phyloP scores from a whole-genome alignment of 2,797 vertebrate species.

The Enteromius viviparus region DNA sequence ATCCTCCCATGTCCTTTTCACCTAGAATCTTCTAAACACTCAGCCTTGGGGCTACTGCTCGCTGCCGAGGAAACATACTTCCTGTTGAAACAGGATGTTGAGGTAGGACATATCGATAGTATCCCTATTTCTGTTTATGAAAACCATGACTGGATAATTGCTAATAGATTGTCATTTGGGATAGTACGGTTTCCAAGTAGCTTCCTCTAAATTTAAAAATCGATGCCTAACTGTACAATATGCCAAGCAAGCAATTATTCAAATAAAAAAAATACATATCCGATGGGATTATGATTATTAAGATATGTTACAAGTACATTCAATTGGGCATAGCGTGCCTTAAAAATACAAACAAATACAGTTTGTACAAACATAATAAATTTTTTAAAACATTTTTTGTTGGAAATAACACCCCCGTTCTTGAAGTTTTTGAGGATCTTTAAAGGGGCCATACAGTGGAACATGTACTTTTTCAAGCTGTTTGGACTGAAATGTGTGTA shows the following conservation, averaged over 20 bases:
- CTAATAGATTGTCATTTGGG: not conserved
- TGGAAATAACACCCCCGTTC: not conserved
- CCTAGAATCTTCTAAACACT: not conserved
- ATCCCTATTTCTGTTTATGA: not conserved
- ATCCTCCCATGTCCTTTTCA: not conserved
- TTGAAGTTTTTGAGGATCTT: not conserved
- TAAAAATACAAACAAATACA: not conserved
- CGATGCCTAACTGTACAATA: not conserved
- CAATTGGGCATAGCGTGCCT: not conserved
- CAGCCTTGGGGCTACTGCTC: not conserved
- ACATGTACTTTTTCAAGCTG: no score
- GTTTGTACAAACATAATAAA: not conserved
- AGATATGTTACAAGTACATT: not conserved
- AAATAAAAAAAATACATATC: not conserved
- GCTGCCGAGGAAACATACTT: not conserved
- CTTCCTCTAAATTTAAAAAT: not conserved
- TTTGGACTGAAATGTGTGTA: no score
- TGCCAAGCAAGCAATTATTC: not conserved
- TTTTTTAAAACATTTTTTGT: not conserved
- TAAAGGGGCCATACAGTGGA: no score
- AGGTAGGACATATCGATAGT: not conserved
- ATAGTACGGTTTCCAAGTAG: not conserved
- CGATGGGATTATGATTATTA: not conserved
- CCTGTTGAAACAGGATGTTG: constrained; percentile 6
- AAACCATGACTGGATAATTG: not conserved